phyloP scores from a whole-genome alignment of 2,113 vertebrate genomes.

The Tamias sibiricus region DNA sequence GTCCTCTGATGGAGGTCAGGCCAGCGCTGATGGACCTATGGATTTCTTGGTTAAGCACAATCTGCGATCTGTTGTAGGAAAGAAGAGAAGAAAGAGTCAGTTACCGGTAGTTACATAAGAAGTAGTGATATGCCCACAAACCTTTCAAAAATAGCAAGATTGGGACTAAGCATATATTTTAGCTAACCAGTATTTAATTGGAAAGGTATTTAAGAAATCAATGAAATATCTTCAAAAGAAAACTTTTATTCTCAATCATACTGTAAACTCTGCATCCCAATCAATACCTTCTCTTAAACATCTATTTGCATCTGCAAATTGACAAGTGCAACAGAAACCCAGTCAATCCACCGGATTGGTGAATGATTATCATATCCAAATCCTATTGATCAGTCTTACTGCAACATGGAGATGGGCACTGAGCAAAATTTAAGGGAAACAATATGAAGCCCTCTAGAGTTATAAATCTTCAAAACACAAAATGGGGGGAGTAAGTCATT shows the following conservation, averaged over 20 bases:
- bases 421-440: background rate
- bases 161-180: background rate
- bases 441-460: background rate
- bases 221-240: background rate
- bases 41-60: slow-evolving; percentile 76
- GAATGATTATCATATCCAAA: background rate
- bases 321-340: fast-evolving
- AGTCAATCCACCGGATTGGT: too few species aligned
- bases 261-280: background rate
- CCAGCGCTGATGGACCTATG: slow-evolving; percentile 65
- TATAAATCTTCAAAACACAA: background rate
- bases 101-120: background rate
- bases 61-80: slow-evolving; percentile 70
- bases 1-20: slow-evolving; percentile 55
- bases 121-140: background rate
- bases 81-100: slow-evolving; percentile 74
- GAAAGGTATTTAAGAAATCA: background rate
- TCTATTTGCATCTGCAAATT: background rate
- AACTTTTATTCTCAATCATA: background rate
- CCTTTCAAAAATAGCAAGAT: background rate
- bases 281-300: background rate
- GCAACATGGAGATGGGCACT: background rate
- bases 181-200: background rate
- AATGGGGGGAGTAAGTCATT: background rate
- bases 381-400: background rate